Conservation (phyloP, 2,888 invertebrate species). For the Macrosoma leucophasiata region DNA sequence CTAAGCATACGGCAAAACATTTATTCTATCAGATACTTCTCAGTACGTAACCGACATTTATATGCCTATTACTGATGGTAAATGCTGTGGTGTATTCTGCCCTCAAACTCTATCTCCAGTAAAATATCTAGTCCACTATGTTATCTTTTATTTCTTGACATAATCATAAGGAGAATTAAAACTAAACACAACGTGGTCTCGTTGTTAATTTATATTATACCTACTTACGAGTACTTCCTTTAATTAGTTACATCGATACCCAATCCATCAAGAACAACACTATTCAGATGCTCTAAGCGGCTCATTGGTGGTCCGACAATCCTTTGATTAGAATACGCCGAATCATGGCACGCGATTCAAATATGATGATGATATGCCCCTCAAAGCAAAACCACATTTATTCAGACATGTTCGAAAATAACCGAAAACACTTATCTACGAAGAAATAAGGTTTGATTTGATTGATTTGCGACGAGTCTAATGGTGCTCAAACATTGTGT, state of each 20-base stretch:
- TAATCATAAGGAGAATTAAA: too few species aligned
- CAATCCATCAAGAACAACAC: too few species aligned
- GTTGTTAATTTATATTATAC: too few species aligned
- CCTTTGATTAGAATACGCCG: conserved; percentile 68
- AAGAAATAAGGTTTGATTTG: conserved; percentile 22
- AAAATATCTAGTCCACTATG: too few species aligned
- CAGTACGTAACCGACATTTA: too few species aligned
- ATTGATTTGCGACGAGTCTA: conserved; percentile 14
- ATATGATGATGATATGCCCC: conserved; percentile 70
- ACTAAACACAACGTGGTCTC: too few species aligned
- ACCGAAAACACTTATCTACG: conserved; percentile 10
- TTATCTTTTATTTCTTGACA: too few species aligned
- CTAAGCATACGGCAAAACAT: too few species aligned
- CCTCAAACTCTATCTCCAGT: too few species aligned
- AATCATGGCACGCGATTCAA: conserved; percentile 73
- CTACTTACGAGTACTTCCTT: neutral
- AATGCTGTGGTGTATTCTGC: too few species aligned
- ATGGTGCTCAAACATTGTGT: conserved; percentile 19
- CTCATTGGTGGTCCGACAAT: conserved; percentile 68
- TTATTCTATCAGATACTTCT: too few species aligned
- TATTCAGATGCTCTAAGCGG: conserved; percentile 23
- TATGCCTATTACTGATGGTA: too few species aligned
- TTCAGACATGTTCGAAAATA: conserved; percentile 20
- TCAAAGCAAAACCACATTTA: conserved; percentile 38
- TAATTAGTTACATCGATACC: conserved; percentile 20